Percentiles rank a stretch among this genome's conserved stretches.
phyloP scores from a whole-genome alignment of 2,113 vertebrate species.

The Spermophilus dauricus region DNA sequence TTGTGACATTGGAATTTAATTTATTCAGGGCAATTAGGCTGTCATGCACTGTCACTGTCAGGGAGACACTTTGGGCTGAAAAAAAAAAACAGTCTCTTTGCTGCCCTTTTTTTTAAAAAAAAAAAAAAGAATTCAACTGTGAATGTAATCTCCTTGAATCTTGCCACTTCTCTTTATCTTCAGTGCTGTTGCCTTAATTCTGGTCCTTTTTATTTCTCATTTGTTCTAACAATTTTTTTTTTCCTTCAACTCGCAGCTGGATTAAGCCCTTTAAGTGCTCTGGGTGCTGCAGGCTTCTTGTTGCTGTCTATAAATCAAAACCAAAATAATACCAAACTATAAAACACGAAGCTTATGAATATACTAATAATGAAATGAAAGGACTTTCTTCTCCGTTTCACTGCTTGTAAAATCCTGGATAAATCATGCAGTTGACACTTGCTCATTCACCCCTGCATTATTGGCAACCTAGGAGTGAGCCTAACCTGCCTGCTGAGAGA shows the following conservation, averaged over 20 bases:
- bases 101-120: not conserved
- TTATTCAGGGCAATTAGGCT: not conserved
- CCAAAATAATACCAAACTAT: not conserved
- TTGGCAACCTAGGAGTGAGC: not conserved
- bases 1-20: constrained; percentile 3
- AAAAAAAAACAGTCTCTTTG: not conserved
- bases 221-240: constrained; percentile 1
- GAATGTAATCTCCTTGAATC: constrained; percentile 6
- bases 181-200: not conserved
- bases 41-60: not conserved
- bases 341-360: constrained; percentile 36
- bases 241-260: not conserved
- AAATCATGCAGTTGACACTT: not conserved
- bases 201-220: not conserved
- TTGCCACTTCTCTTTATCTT: constrained; percentile 20
- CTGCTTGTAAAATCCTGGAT: constrained; percentile 25
- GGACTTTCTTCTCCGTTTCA: not conserved
- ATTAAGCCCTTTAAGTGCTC: not conserved
- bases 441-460: not conserved
- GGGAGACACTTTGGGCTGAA: not conserved
- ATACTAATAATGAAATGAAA: constrained; percentile 34
- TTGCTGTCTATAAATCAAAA: constrained; percentile 54
- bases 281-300: not conserved
- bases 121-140: not conserved
- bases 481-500: not conserved